These are phyloP conservation scores for Caenorhabditis tropicalis DNA, from an alignment of 1,140 invertebrate genomes.

Conservation along the genomic window DNA sequence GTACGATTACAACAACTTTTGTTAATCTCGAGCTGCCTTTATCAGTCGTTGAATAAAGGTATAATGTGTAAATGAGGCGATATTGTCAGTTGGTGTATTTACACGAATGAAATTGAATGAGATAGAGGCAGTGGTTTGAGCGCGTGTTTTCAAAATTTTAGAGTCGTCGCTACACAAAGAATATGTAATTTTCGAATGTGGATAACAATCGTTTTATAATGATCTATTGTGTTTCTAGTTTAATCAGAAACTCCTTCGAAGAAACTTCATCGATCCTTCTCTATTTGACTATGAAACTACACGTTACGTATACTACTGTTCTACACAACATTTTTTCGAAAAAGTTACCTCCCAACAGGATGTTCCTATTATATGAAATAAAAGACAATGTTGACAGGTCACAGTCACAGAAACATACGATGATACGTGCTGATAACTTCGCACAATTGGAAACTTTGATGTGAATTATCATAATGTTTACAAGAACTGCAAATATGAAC, in stretches of 20 bases:
- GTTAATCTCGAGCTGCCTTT: slow-evolving; percentile 21
- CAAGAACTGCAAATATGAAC: no score
- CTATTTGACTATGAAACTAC: no score
- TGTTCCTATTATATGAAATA: no score
- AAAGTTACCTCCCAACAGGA: no score
- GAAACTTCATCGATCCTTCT: no score
- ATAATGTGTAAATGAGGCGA: slow-evolving; percentile 22
- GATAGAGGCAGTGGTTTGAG: background rate
- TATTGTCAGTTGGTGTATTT: slow-evolving; percentile 12
- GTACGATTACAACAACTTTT: slow-evolving; percentile 32
- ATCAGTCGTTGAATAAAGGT: slow-evolving; percentile 21
- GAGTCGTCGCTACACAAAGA: background rate
- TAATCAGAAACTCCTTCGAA: background rate
- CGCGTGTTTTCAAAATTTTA: background rate
- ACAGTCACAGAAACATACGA: no score
- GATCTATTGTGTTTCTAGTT: background rate
- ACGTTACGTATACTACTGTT: no score
- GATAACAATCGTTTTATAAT: background rate
- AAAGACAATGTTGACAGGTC: no score
- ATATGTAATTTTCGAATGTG: background rate
- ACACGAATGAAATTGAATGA: background rate
- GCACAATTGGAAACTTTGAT: no score
- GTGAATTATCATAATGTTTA: no score
- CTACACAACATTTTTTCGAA: no score
- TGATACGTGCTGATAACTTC: no score